Percentiles rank a stretch among this genome's conserved stretches.
Conservation (phyloP, 2,888 invertebrate species). For the Pollenia griseotomentosa region DNA sequence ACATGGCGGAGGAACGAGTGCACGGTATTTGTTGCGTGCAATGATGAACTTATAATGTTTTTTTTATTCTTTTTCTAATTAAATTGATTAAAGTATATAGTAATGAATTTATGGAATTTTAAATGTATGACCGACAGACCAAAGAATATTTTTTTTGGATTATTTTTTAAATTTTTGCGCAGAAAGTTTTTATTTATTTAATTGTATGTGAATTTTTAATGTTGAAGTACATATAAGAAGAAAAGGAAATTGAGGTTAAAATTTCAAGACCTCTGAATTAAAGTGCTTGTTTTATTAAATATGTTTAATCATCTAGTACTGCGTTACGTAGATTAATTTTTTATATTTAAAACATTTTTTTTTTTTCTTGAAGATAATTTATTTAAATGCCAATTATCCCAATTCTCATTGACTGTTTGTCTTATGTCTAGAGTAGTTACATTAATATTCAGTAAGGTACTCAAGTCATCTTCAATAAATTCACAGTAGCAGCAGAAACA, state of each 20-base stretch:
- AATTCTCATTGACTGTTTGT: no score
- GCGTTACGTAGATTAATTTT: background rate
- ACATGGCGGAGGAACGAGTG: constrained; percentile 11
- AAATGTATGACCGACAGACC: constrained; percentile 45
- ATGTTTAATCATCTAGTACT: background rate
- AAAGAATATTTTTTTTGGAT: constrained; percentile 9
- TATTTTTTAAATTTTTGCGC: constrained; percentile 29
- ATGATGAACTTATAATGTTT: constrained; percentile 53
- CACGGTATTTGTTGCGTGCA: constrained; percentile 53
- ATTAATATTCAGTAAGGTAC: no score
- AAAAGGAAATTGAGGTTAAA: constrained; percentile 51
- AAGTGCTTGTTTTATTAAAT: background rate
- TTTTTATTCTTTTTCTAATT: constrained; percentile 53
- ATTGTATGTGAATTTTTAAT: constrained; percentile 23
- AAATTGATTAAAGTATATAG: constrained; percentile 68
- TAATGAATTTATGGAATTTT: constrained; percentile 59
- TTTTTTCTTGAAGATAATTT: no score
- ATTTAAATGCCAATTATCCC: no score
- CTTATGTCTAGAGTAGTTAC: no score
- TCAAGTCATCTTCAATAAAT: no score
- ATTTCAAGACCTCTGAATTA: constrained; percentile 44
- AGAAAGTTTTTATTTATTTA: constrained; percentile 33
- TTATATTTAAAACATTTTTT: no score
- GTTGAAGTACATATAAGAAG: background rate
- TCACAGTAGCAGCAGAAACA: no score